phyloP scores from a whole-genome alignment of 2,797 vertebrate species.

The Pipistrellus pygmaeus region DNA sequence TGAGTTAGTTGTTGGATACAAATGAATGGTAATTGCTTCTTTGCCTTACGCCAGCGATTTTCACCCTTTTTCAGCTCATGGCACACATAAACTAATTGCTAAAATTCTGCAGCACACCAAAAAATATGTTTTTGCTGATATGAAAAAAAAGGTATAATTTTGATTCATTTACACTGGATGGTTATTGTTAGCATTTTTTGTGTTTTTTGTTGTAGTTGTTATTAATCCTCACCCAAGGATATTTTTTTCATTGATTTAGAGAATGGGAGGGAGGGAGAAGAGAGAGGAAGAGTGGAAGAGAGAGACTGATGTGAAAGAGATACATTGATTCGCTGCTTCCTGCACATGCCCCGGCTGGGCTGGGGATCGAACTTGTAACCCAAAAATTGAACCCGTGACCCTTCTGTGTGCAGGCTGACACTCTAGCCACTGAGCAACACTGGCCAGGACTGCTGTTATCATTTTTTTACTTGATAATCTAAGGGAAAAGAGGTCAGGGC shows the following conservation, averaged over 20 bases:
- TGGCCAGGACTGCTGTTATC: background rate
- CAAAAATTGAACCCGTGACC: too few species aligned
- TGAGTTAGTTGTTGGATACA: background rate
- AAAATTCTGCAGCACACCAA: background rate
- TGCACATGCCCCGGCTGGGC: too few species aligned
- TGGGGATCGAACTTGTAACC: too few species aligned
- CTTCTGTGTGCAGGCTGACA: too few species aligned
- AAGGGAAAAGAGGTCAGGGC: background rate
- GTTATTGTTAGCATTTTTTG: background rate
- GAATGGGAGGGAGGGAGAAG: too few species aligned
- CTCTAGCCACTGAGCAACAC: too few species aligned
- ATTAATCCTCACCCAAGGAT: too few species aligned
- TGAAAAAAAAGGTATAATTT: background rate
- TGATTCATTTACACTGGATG: background rate
- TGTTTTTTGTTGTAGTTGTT: background rate
- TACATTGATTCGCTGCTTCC: too few species aligned
- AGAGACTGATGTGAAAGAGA: too few species aligned
- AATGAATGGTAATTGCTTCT: background rate
- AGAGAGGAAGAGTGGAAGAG: too few species aligned
- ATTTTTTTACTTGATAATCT: background rate
- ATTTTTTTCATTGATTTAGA: too few species aligned
- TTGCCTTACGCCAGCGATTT: background rate
- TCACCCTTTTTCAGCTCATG: background rate
- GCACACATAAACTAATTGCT: background rate
- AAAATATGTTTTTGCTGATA: background rate